Evolutionary conservation across 2,888 invertebrate species (phyloP), one percentile per base, ranked within the genome.

Genomic region (Capitulum mitella): DNA sequence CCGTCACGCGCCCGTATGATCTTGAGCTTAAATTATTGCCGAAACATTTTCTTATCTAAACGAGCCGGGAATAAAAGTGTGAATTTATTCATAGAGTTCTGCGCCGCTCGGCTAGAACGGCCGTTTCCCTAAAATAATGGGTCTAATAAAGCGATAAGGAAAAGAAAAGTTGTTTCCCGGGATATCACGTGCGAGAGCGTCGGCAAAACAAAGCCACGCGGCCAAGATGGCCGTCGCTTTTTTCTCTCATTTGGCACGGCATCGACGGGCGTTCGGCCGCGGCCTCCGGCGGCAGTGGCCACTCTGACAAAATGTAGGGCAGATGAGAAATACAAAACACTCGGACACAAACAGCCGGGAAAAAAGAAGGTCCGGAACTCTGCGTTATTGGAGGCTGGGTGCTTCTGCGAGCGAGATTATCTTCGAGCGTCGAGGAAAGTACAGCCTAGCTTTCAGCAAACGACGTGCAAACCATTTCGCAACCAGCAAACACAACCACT

Each of bases 31-130:
- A 70, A 37, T 70, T 70, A 70, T 70, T 70, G 70, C 70, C 22
- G 70, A 70, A 37, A 70, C 70, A 70, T 70, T 70, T 70, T 70
- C 70, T 70, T 70, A 70, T 70, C 70, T 70, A 70, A 70, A 70
- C 70, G 70, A 70, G 70, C 37, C 70, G 70, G 70, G 70, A 70
- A 70, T 70, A 70, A 70, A 70, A 70, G 70, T 70, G 70, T 70
- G 70, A 70, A 70, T 70, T 70, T 70, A 70, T 70, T 70, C 70
- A 70, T 70, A 70, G 70, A 70, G 70, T 70, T 70, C 70, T 70
- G 70, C 70, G 32, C 19, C 37, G 70, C 22, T 14, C 37, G 22
- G 70, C 70, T 3, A 37, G 37, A 70, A 70, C 37, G 70, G 22
- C 37, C 70, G 70, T 70, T 70, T 70, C 70, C 70, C 37, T 70